These are phyloP conservation scores for Eupithecia centaureata DNA, from an alignment of 2,888 invertebrate species.

Conservation along the genomic window DNA sequence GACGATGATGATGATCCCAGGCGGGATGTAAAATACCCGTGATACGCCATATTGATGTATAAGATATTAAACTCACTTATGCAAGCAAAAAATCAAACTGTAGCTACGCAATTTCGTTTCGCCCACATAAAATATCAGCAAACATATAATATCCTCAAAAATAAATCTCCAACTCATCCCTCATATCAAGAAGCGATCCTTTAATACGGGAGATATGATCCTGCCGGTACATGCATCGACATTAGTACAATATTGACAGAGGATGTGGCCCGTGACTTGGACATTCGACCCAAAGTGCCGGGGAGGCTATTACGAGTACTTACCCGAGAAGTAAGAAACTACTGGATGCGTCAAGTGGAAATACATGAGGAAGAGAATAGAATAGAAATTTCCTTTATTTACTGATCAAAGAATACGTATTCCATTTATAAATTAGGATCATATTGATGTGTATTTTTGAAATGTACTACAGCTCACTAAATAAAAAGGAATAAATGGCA, in stretches of 20 bases:
- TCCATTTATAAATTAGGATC: too few relatives aligned
- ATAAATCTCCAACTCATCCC: constrained; percentile 3
- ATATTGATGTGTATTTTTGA: too few relatives aligned
- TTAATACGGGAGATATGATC: constrained; percentile 31
- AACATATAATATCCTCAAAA: constrained; percentile 1
- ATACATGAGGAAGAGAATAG: too few relatives aligned
- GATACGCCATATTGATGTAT: too few relatives aligned
- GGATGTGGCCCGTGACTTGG: constrained; percentile 34
- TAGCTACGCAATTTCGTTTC: background rate
- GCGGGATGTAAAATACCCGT: too few relatives aligned
- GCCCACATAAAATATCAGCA: background rate
- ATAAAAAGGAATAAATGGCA: too few relatives aligned
- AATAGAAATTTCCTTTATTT: too few relatives aligned
- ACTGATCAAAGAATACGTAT: too few relatives aligned
- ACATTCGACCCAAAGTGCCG: constrained; percentile 48
- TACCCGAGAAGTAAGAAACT: constrained; percentile 8
- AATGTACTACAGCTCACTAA: too few relatives aligned
- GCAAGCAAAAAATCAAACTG: background rate
- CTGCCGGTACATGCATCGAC: constrained; percentile 32
- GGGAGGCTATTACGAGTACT: constrained; percentile 46
- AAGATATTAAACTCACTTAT: too few relatives aligned
- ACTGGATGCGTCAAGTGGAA: constrained; percentile 1
- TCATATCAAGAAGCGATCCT: constrained; percentile 26
- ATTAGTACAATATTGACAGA: constrained; percentile 40
- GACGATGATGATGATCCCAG: too few relatives aligned